A percentile compares a stretch with the other conserved stretches of the same genome.
These are phyloP conservation scores for Macrotrachela quadricornifera DNA, from an alignment of 1,140 invertebrate species.

Conservation along the genomic window DNA sequence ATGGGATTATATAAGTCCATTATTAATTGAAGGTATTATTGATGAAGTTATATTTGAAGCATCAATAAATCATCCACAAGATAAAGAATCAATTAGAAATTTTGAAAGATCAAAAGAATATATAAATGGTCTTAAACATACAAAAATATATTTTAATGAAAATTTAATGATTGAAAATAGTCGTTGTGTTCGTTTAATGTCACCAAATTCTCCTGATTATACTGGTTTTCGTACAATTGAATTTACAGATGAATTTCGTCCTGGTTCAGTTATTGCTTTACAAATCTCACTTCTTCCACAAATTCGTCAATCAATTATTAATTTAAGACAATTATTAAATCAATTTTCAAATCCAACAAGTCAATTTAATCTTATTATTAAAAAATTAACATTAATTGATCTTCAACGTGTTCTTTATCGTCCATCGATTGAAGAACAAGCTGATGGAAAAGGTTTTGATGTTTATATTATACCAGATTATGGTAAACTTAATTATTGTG, in stretches of 20 bases:
- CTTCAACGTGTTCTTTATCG: slow-evolving; percentile 64
- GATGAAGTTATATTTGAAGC: slow-evolving; percentile 68
- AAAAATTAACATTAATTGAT: slow-evolving; percentile 28
- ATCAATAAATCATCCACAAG: no score
- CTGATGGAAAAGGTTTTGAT: slow-evolving; percentile 51
- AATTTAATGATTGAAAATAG: no score
- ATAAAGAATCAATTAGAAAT: no score
- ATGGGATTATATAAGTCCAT: slow-evolving; percentile 42
- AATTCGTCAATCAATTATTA: background rate
- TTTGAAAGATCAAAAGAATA: no score
- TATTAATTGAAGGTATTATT: slow-evolving; percentile 37
- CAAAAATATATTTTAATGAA: no score
- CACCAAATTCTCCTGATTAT: no score
- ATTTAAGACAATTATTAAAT: no score
- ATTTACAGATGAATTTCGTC: background rate
- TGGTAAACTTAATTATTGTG: slow-evolving; percentile 66
- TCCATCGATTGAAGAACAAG: slow-evolving; percentile 68
- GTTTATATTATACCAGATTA: slow-evolving; percentile 66
- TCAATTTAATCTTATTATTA: no score
- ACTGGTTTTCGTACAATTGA: no score
- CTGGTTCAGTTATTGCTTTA: background rate
- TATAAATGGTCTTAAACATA: no score
- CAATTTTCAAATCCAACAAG: no score
- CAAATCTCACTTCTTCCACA: background rate
- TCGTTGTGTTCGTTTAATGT: no score